Percentiles rank a stretch among this genome's conserved stretches.
These are phyloP conservation scores for Belonocnema kinseyi DNA, from an alignment of 1,140 invertebrate species.

Conservation along the genomic window DNA sequence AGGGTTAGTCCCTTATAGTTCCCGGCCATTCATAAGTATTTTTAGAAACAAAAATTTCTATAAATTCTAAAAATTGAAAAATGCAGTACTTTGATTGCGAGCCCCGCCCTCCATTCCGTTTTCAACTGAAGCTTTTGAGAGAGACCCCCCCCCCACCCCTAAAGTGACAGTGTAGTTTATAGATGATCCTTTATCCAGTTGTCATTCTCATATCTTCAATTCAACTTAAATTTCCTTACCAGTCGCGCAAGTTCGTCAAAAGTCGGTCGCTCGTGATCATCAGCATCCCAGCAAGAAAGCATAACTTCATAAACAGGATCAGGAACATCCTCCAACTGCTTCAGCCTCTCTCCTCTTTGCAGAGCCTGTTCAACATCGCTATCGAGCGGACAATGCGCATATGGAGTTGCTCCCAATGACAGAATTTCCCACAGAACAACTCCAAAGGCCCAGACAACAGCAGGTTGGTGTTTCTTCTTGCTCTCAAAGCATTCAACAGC, in stretches of 20 bases:
- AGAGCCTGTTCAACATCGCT: slow-evolving; percentile 84
- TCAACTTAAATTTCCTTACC: slow-evolving; percentile 52
- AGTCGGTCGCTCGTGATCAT: slow-evolving; percentile 85
- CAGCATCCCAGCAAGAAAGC: slow-evolving; percentile 89
- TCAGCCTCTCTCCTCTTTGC: slow-evolving; percentile 81
- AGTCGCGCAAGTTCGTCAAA: slow-evolving; percentile 79
- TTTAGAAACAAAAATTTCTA: no score
- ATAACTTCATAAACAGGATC: slow-evolving; percentile 89
- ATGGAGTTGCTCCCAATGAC: slow-evolving; percentile 89
- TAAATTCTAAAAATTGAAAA: no score
- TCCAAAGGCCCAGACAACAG: slow-evolving; percentile 90
- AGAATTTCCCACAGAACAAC: slow-evolving; percentile 89
- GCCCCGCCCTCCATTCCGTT: no score
- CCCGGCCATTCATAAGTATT: no score
- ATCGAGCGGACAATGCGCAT: slow-evolving; percentile 79
- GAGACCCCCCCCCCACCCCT: no score
- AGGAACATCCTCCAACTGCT: slow-evolving; percentile 83
- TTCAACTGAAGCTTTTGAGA: no score
- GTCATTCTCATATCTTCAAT: not conserved
- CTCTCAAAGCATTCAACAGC: slow-evolving; percentile 85
- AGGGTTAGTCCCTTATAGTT: no score
- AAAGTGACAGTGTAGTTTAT: no score
- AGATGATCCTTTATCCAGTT: no score
- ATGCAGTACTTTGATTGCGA: no score
- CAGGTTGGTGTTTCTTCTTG: slow-evolving; percentile 80